Evolutionary conservation across 2,797 vertebrate genomes (phyloP), one percentile per base, ranked within the genome.

Genomic region (Eulemur rubriventer): DNA sequence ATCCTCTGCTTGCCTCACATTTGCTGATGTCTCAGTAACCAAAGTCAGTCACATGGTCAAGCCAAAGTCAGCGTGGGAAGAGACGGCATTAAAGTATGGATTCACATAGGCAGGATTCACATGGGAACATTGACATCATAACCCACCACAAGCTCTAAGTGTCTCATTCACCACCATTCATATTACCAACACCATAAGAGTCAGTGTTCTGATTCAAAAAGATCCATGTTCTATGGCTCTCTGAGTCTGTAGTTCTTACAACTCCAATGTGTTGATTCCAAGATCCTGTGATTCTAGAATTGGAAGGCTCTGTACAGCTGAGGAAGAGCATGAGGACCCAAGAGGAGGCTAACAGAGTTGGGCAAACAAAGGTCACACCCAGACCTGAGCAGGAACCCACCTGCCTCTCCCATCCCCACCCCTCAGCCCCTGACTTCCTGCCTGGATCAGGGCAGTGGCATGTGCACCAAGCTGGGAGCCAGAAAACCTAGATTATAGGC

Each of bases 281-380:
- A 94, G 55, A 87, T 67, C 85, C 82, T 82, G 2, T 80, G 76
- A 59, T 84, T 92, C 87, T 94, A 59, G 67, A 80, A 91, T 10
- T 35, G 48, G 69, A 89, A 93, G 41, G 61, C 35, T 55, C 18
- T 1, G 57, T 20, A 52, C 7, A 69, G 63, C 59, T 28, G 18
- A 92, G 33, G 41, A 90, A 76, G 67, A 81, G 41, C 14, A 11
- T 70, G 35, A 75, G 35, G 50, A 28, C 69, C n/a, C 48, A 28
- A 48, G 46, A 43, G 7, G 50, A 73, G 30, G 43, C 63, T 26
- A 63, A 89, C 38, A 50, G 80, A 95, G 28, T 33, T 17, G 24
- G 38, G 41, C 33, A 93, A 65, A 89, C 50, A 38, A 79, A 94
- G 63, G 30, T 38, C 43, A 81, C 33, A 35, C 41, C 30, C 46